Evolutionary conservation across 2,797 vertebrate genomes (phyloP).

Genomic region (Nannoperca australis): DNA sequence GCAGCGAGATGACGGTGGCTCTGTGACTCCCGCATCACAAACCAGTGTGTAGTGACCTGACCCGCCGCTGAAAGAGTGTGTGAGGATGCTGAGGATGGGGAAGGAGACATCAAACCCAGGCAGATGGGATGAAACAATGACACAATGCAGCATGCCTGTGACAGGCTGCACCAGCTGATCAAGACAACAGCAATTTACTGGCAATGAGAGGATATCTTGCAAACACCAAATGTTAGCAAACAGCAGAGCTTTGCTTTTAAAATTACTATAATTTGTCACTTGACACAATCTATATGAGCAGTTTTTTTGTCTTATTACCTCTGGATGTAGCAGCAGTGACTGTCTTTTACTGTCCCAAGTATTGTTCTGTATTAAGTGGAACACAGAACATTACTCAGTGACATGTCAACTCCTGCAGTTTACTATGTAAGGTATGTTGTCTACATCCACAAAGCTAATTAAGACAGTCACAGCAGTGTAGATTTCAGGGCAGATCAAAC

Average conservation of each 20-base stretch:
- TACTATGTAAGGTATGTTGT: constrained; percentile 76
- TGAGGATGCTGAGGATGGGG: constrained; percentile 56
- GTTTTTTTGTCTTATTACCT: constrained; percentile 66
- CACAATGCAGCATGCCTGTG: constrained; percentile 56
- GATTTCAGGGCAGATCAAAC: constrained; percentile 81
- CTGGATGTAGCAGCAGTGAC: constrained; percentile 48
- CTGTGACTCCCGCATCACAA: constrained; percentile 67
- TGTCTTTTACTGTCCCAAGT: constrained; percentile 65
- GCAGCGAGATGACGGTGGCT: constrained; percentile 68
- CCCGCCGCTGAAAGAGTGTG: constrained; percentile 57
- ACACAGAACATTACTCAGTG: constrained; percentile 69
- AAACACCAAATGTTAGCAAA: constrained; percentile 79
- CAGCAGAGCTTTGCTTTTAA: constrained; percentile 71
- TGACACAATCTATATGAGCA: constrained; percentile 66
- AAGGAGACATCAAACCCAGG: constrained; percentile 72
- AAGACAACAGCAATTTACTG: constrained; percentile 71
- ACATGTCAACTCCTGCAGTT: constrained; percentile 73
- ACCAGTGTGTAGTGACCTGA: constrained; percentile 73
- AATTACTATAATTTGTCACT: constrained; percentile 71
- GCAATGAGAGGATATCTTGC: constrained; percentile 63
- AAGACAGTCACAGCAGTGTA: constrained; percentile 79
- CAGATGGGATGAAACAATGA: constrained; percentile 80
- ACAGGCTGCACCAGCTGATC: constrained; percentile 72
- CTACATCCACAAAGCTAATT: constrained; percentile 81
- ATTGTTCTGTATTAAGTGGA: constrained; percentile 78